Base-by-base conservation (phyloP, 1,140 invertebrate genomes). In the Conopomorpha cramerella region DNA sequence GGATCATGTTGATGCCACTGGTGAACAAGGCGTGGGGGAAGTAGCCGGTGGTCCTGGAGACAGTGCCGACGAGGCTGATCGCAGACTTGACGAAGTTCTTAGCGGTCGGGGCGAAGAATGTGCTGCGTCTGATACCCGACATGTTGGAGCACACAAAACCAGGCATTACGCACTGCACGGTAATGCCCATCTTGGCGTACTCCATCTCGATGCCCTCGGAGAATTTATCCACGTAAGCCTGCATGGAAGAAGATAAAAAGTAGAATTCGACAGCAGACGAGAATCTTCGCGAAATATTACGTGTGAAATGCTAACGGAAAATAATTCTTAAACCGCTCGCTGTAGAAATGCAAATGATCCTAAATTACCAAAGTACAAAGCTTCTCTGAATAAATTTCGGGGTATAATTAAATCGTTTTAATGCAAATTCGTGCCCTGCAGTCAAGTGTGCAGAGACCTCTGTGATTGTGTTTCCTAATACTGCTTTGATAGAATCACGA, bases 101-200 rank as follows among this genome's bases (percentile, higher is more conserved):
- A 0, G 94, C 86, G 0, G 84, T 84, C 0, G 94, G 95, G 8
- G 88, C 88, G 74, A 92, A 86, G 63, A 90, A 82, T 1, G 86
- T 87, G n/a, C 90, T 76, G 43, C 83, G 86, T 19, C 84, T 84
- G 36, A 96, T 91, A 54, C 90, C 91, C 12, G 91, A 90, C 93
- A 98, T 93, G 50, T 96, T 96, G 0, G 94, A 65, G 2, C 92
- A 90, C 0, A 98, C 94, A 49, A 90, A 93, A 13, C 91, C 93
- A 0, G 95, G 95, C 29, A 89, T 63, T 1, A 97, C 78, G 56
- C 89, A 91, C 78, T 98, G 91, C 2, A 95, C 80, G 10, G 86
- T 86, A 1, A 97, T 87, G 2, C 93, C 93, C 37, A 84, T 81
- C 3, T 83, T 81, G 10, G 70, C 73, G 45, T 93, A 95, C 67